These are phyloP conservation scores for Polylopha cassiicola DNA, from an alignment of 2,888 invertebrate species.

Conservation along the genomic window DNA sequence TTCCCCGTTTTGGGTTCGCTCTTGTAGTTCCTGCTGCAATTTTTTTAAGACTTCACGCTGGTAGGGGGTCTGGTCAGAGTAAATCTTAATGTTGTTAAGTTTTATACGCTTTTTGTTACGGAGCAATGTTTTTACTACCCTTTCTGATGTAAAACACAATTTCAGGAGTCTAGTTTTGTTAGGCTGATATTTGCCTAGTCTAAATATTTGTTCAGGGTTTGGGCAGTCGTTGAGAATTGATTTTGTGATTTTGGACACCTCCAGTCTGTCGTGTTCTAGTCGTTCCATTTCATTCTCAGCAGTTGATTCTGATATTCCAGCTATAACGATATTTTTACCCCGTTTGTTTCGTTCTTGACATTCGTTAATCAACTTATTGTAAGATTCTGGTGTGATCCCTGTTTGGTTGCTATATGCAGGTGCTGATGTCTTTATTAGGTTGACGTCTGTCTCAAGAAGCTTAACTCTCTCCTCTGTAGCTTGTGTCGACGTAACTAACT, in stretches of 20 bases:
- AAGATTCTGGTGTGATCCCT: too few species aligned
- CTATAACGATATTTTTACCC: too few species aligned
- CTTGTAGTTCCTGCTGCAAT: slow-evolving; percentile 2
- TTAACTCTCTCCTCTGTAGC: too few species aligned
- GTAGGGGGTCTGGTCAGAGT: slow-evolving; percentile 6
- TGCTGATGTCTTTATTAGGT: too few species aligned
- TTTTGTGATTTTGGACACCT: slow-evolving; percentile 2
- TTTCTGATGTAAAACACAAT: neutral
- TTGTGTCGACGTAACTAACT: too few species aligned
- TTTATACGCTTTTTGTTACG: neutral
- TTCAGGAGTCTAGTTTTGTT: neutral
- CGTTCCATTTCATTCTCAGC: too few species aligned
- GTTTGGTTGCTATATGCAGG: too few species aligned
- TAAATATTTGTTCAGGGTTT: neutral
- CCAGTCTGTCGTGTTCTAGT: too few species aligned
- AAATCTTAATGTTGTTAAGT: slow-evolving; percentile 4
- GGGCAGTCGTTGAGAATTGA: neutral
- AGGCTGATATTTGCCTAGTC: neutral
- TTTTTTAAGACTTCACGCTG: slow-evolving; percentile 1
- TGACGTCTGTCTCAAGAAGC: too few species aligned
- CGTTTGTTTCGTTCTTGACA: too few species aligned
- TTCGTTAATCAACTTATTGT: too few species aligned
- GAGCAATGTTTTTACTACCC: neutral
- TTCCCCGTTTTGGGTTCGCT: slow-evolving; percentile 3
- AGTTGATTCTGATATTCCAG: too few species aligned